phyloP scores from a whole-genome alignment of 1,140 invertebrate species.

The Psix sp. region DNA sequence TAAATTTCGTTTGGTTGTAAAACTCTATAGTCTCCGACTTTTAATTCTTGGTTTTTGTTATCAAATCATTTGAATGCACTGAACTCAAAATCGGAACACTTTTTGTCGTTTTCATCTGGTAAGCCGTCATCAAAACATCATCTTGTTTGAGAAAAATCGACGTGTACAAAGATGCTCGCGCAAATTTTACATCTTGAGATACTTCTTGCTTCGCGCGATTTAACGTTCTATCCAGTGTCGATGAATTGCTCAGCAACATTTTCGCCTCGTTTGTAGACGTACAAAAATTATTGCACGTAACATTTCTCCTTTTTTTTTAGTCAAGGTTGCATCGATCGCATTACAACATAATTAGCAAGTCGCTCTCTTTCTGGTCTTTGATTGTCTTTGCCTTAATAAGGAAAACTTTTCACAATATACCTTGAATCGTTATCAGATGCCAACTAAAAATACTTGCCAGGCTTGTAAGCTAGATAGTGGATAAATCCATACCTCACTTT shows the following conservation, averaged over 20 bases:
- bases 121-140: background rate
- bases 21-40: background rate
- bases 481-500: no score
- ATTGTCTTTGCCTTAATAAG: background rate
- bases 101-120: background rate
- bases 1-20: background rate
- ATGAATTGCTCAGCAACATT: conserved; percentile 28
- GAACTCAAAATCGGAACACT: background rate
- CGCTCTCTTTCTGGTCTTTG: conserved; percentile 19
- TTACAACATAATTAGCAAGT: conserved; percentile 35
- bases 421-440: background rate
- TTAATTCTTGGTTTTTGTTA: background rate
- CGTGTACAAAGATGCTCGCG: conserved; percentile 1
- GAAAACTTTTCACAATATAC: background rate
- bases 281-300: conserved; percentile 65
- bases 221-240: conserved; percentile 51
- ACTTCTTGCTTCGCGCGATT: conserved; percentile 13
- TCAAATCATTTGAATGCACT: background rate
- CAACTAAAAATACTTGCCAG: background rate
- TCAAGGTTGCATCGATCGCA: conserved; percentile 57
- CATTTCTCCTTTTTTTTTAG: conserved; percentile 48
- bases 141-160: background rate
- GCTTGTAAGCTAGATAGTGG: no score
- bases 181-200: background rate
- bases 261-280: conserved; percentile 49